Base-by-base conservation (phyloP, 2,888 invertebrate genomes). In the Macrosiphum euphorbiae region DNA sequence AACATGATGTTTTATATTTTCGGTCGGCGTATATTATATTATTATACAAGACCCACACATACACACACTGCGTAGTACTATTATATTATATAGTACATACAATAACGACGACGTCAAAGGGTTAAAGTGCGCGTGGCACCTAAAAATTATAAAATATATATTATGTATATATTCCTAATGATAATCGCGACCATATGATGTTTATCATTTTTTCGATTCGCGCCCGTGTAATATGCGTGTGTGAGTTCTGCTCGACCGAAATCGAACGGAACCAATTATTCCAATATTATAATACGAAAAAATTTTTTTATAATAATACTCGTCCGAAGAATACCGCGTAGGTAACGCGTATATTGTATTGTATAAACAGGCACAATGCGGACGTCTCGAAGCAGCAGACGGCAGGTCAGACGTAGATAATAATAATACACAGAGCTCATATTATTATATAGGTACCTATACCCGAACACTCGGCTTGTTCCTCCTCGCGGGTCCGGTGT, bases 111-210 rank as follows among this genome's bases (percentile, higher is more conserved):
- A 44, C 85, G 87, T 61, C 67, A 20, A 93, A 93, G 93, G 93
- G 93, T 93, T 93, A 93, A 26, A 90, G 93, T 85, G 78, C 89
- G 58, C 13, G 92, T 26, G 89, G 85, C 78, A 84, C 44, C 58
- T 2, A 85, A 78, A 86, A 86, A 86, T 20, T 24, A 47, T 13
- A 35, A 61, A 89, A 61, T 13, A 44, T 35, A 50, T 35, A 85
- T 28, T 88, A 93, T 35, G 26, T 78, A 78, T 35, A 78, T 78
- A 35, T 35, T 78, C 20, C 35, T 35, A 89, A 93, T 67, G 61
- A 87, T 67, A 92, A 93, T 90, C 93, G 85, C 35, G 67, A 26
- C n/a, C 20, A 35, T 35, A 20, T 78, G 78, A 85, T 47, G 92
- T 89, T 93, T 93, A 90, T 93, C 89, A 58, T 93, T 87, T 88